phyloP scores from a whole-genome alignment of 2,797 vertebrate species.

The Vipera ursinii region DNA sequence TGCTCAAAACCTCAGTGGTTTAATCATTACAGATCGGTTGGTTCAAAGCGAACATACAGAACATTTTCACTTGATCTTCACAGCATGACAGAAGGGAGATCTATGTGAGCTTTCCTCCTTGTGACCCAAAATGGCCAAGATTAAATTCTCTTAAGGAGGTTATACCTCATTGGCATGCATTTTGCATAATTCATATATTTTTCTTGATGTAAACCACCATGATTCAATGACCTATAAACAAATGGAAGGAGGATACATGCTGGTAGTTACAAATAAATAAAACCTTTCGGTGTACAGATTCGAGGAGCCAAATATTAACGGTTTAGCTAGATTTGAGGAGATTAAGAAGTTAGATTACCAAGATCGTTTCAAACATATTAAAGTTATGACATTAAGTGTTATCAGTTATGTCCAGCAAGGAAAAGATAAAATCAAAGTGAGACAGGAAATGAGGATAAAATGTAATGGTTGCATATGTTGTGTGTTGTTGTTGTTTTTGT shows the following conservation, averaged over 20 bases:
- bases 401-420: conserved; percentile 4
- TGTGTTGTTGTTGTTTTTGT: too few relatives aligned
- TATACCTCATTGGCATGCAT: not conserved
- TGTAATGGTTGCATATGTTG: not conserved
- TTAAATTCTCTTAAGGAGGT: not conserved
- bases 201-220: not conserved
- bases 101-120: not conserved
- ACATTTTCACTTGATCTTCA: not conserved
- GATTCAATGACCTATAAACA: not conserved
- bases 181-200: not conserved
- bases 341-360: conserved; percentile 21
- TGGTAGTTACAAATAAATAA: not conserved
- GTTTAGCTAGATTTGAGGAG: conserved; percentile 25
- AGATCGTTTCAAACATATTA: conserved; percentile 24
- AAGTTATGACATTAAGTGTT: not conserved
- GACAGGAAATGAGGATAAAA: not conserved
- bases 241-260: not conserved
- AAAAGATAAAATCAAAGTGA: not conserved
- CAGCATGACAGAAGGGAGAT: not conserved
- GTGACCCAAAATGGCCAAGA: not conserved
- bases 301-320: conserved; percentile 24
- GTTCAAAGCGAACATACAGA: not conserved
- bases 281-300: not conserved
- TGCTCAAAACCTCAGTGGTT: not conserved
- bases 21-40: not conserved